phyloP scores from a whole-genome alignment of 2,113 vertebrate species.

The Entomyzon cyanotis region DNA sequence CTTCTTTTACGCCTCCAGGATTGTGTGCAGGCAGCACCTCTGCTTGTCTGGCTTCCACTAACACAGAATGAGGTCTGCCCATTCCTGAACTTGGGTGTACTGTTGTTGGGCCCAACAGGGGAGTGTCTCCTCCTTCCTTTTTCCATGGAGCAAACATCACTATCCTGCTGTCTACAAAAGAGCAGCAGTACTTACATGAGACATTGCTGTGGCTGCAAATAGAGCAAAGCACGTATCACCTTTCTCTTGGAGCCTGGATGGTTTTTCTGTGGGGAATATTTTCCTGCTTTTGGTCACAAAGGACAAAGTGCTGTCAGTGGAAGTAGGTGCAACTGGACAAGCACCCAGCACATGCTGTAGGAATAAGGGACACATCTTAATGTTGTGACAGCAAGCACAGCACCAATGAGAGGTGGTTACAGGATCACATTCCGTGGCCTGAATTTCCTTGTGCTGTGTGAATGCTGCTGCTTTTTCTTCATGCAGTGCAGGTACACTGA shows the following conservation, averaged over 20 bases:
- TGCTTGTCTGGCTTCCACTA: neutral
- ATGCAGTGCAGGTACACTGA: neutral
- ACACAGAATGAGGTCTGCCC: neutral
- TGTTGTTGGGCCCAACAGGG: neutral
- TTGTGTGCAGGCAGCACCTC: neutral
- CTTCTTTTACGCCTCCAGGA: neutral
- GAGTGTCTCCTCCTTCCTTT: neutral
- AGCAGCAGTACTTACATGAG: neutral
- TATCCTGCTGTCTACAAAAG: neutral
- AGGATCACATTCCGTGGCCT: neutral
- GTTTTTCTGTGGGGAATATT: neutral
- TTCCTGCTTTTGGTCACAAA: neutral
- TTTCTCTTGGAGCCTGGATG: neutral
- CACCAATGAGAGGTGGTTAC: neutral
- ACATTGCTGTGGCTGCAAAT: neutral
- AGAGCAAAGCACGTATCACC: neutral
- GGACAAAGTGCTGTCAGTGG: neutral
- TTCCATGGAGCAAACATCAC: accelerated
- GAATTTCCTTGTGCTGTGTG: neutral
- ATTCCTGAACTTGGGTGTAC: accelerated
- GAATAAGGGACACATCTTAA: neutral
- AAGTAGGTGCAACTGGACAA: neutral
- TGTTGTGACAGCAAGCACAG: neutral
- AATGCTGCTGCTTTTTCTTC: neutral
- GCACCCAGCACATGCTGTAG: neutral